Percentiles rank a stretch among this genome's conserved stretches.
Conservation (phyloP, 2,888 invertebrate species). For the Cosmopolites sordidus region DNA sequence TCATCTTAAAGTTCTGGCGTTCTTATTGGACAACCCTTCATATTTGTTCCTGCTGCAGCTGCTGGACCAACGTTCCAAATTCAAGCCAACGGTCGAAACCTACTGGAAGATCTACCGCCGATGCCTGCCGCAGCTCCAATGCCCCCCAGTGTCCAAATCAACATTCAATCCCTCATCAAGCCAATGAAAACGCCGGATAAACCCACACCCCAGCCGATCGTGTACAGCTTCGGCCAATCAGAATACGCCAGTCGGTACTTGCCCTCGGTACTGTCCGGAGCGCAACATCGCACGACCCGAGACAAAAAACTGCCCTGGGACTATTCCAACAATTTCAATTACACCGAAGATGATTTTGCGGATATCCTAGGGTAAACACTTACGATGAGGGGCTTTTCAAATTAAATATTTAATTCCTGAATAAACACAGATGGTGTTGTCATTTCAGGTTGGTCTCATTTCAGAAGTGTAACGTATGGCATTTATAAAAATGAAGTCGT, state of each 20-base stretch:
- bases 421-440: too few relatives aligned
- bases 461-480: too few relatives aligned
- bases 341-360: slow-evolving; percentile 61
- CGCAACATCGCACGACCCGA: slow-evolving; percentile 4
- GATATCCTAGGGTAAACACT: slow-evolving; percentile 73
- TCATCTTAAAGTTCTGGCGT: too few relatives aligned
- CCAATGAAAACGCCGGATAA: slow-evolving; percentile 37
- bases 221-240: slow-evolving; percentile 41
- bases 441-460: too few relatives aligned
- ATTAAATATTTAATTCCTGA: too few relatives aligned
- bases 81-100: slow-evolving; percentile 30
- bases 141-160: slow-evolving; percentile 47
- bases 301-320: slow-evolving; percentile 40
- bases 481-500: too few relatives aligned
- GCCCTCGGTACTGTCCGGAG: slow-evolving; percentile 27
- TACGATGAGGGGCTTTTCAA: too few relatives aligned
- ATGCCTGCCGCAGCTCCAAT: slow-evolving; percentile 28
- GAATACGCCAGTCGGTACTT: slow-evolving; percentile 38
- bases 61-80: slow-evolving; percentile 25
- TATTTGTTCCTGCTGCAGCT: too few relatives aligned
- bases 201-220: slow-evolving; percentile 44
- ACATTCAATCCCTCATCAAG: slow-evolving; percentile 45
- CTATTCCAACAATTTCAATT: slow-evolving; percentile 40
- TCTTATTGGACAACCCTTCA: too few relatives aligned
- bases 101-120: slow-evolving; percentile 30